These are phyloP conservation scores for Coelopa pilipes DNA, from an alignment of 2,888 invertebrate genomes.

Conservation along the genomic window DNA sequence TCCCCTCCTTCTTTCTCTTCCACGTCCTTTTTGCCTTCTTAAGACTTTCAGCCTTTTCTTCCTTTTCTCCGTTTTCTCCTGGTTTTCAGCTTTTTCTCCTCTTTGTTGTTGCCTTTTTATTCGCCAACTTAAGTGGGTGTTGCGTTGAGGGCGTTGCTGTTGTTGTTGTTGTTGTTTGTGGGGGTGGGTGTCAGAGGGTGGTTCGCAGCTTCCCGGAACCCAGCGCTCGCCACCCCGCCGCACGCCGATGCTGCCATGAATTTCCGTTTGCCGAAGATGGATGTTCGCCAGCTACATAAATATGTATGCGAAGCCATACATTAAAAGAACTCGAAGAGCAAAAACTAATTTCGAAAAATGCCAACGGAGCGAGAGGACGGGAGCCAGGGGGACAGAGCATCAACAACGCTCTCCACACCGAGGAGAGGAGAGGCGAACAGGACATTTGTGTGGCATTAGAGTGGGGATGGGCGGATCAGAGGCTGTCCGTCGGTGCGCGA, in stretches of 20 bases:
- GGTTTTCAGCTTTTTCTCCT: background rate
- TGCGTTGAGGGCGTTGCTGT: conserved; percentile 12
- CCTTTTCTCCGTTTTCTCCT: background rate
- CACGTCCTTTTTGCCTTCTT: conserved; percentile 1
- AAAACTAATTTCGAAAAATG: conserved; percentile 63
- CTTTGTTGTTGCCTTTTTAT: conserved; percentile 1
- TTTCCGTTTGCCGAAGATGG: conserved; percentile 54
- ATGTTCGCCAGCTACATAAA: conserved; percentile 61
- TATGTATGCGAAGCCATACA: conserved; percentile 61
- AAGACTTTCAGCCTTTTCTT: conserved; percentile 13
- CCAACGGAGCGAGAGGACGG: conserved; percentile 54
- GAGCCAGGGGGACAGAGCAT: conserved; percentile 18
- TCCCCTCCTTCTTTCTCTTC: background rate
- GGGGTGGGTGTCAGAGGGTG: background rate
- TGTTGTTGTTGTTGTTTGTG: background rate
- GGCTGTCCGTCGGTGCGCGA: background rate
- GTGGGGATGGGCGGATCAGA: conserved; percentile 8
- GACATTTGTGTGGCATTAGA: conserved; percentile 32
- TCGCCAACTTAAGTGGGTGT: conserved; percentile 30
- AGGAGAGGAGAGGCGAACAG: conserved; percentile 28
- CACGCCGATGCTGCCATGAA: conserved; percentile 9
- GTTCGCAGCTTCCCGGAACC: background rate
- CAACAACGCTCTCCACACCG: conserved; percentile 14
- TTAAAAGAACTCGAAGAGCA: conserved; percentile 60
- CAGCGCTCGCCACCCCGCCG: background rate